phyloP scores from a whole-genome alignment of 2,797 vertebrate species.

The Buceros bicornis region DNA sequence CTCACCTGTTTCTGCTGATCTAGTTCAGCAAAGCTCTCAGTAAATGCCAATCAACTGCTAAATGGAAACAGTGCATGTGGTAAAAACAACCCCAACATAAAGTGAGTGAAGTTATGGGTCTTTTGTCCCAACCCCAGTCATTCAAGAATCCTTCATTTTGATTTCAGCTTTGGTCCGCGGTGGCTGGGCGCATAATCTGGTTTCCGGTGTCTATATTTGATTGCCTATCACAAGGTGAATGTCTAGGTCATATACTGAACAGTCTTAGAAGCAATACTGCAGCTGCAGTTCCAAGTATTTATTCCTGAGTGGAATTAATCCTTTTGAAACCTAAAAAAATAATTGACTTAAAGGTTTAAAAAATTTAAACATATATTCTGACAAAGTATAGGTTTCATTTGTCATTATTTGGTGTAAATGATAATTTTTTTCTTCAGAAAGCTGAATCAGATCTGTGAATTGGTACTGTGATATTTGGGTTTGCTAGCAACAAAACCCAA shows the following conservation, averaged over 20 bases:
- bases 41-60: background rate
- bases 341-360: background rate
- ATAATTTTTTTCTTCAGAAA: background rate
- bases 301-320: background rate
- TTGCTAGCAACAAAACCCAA: background rate
- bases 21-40: conserved; percentile 9
- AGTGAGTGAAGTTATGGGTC: background rate
- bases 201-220: background rate
- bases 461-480: background rate
- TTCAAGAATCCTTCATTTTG: background rate
- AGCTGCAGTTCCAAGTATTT: background rate
- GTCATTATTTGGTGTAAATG: background rate
- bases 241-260: background rate
- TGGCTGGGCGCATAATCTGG: background rate
- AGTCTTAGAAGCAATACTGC: background rate
- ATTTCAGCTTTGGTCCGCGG: background rate
- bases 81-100: background rate
- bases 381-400: background rate
- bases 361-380: background rate
- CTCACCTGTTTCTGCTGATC: background rate
- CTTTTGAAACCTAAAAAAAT: background rate
- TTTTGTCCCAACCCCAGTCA: background rate
- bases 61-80: background rate
- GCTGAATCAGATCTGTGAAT: background rate
- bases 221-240: background rate